phyloP scores from a whole-genome alignment of 2,113 vertebrate species.

The Asarcornis scutulata region DNA sequence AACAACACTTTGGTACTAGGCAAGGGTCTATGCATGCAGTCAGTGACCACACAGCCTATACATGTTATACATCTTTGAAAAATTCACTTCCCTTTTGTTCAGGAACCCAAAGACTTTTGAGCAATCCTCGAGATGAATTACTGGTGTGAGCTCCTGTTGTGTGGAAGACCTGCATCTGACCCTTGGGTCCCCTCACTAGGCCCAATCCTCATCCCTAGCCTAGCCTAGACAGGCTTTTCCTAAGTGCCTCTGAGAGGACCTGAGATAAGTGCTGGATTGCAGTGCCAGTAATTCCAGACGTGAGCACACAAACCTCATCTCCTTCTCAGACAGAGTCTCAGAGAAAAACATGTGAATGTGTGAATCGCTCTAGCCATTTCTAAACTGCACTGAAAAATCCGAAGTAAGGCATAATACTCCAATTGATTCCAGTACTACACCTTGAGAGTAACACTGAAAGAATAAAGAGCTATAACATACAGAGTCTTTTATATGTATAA shows the following conservation, averaged over 20 bases:
- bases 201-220: not conserved
- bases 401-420: not conserved
- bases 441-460: not conserved
- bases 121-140: not conserved
- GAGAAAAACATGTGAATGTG: not conserved
- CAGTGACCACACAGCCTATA: accelerated
- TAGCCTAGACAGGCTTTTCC: not conserved
- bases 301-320: not conserved
- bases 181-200: not conserved
- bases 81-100: not conserved
- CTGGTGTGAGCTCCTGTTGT: not conserved
- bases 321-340: not conserved
- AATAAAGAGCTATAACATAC: not conserved
- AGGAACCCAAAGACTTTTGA: not conserved
- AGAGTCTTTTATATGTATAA: not conserved
- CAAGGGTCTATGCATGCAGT: not conserved
- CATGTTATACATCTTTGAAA: not conserved
- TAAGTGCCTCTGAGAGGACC: accelerated
- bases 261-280: accelerated
- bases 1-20: not conserved
- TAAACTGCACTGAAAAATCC: not conserved
- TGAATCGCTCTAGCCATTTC: not conserved
- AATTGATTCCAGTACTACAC: not conserved
- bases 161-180: not conserved
- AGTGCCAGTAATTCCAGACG: not conserved